Conservation (phyloP, 1,140 invertebrate genomes). For the honey bee (Apis mellifera) region DNA sequence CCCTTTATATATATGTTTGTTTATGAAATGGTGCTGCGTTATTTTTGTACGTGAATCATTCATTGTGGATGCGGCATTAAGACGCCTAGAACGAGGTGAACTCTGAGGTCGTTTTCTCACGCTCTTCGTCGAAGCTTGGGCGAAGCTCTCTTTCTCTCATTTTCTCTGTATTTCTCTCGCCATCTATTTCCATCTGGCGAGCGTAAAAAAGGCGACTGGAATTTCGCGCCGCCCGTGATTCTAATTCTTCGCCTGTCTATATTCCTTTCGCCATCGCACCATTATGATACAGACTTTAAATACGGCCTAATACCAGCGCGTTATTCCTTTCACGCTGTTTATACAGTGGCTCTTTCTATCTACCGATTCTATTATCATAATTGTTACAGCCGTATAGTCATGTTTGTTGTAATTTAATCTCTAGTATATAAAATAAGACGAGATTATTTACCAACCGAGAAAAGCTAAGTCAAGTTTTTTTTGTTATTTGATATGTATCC, state of each 20-base stretch:
- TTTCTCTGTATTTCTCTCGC: background rate
- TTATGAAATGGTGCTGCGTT: too few species aligned
- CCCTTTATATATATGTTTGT: background rate
- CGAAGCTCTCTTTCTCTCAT: background rate
- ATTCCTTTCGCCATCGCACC: conserved; percentile 46
- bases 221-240: conserved; percentile 44
- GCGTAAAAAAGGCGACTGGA: conserved; percentile 16
- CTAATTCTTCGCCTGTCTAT: conserved; percentile 40
- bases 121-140: conserved; percentile 9
- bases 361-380: too few species aligned
- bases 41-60: too few species aligned
- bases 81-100: background rate
- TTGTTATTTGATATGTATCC: too few species aligned
- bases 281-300: conserved; percentile 33
- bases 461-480: too few species aligned
- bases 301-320: conserved; percentile 9
- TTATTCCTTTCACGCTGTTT: conserved; percentile 40
- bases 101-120: conserved; percentile 38
- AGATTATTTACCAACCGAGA: too few species aligned
- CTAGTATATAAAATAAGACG: background rate
- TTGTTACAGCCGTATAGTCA: too few species aligned
- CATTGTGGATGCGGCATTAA: too few species aligned
- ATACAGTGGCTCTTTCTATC: conserved; percentile 26
- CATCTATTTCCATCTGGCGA: conserved; percentile 12
- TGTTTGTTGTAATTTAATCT: background rate